Conservation (phyloP, 2,888 invertebrate genomes). For the Pollenia labialis region DNA sequence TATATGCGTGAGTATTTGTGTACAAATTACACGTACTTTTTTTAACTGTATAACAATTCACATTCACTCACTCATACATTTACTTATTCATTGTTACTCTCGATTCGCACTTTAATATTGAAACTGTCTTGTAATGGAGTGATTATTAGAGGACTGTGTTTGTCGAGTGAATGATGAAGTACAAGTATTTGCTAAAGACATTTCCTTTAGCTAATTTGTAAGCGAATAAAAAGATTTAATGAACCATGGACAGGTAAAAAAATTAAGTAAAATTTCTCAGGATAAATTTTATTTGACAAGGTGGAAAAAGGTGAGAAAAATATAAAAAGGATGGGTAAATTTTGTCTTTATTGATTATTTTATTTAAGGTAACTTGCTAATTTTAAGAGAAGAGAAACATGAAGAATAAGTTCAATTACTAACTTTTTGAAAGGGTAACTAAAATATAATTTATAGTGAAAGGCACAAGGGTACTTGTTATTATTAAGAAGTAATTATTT, state of each 20-base stretch:
- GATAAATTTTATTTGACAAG: background rate
- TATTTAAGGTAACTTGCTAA: background rate
- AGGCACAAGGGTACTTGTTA: no score
- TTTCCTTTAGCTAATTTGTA: conserved; percentile 68
- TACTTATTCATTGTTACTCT: conserved; percentile 48
- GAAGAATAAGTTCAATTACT: background rate
- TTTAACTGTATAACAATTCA: conserved; percentile 12
- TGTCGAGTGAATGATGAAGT: conserved; percentile 33
- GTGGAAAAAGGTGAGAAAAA: background rate
- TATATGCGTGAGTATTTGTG: conserved; percentile 58
- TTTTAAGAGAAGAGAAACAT: background rate
- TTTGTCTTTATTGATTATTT: conserved; percentile 15
- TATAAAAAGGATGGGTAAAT: background rate
- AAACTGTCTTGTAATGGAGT: conserved; percentile 65
- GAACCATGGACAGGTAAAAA: conserved; percentile 55
- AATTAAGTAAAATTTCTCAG: background rate
- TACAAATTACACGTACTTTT: conserved; percentile 65
- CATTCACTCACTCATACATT: no score
- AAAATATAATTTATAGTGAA: no score
- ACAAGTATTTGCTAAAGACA: conserved; percentile 54
- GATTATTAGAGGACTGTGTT: conserved; percentile 63
- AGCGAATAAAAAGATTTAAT: conserved; percentile 65
- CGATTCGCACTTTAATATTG: conserved; percentile 58
- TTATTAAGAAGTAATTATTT: no score
- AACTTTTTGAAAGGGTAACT: no score